Percentiles rank a stretch among this genome's conserved stretches.
Evolutionary conservation across 2,797 vertebrate species (phyloP).

Genomic region (Limnodromus scolopaceus): DNA sequence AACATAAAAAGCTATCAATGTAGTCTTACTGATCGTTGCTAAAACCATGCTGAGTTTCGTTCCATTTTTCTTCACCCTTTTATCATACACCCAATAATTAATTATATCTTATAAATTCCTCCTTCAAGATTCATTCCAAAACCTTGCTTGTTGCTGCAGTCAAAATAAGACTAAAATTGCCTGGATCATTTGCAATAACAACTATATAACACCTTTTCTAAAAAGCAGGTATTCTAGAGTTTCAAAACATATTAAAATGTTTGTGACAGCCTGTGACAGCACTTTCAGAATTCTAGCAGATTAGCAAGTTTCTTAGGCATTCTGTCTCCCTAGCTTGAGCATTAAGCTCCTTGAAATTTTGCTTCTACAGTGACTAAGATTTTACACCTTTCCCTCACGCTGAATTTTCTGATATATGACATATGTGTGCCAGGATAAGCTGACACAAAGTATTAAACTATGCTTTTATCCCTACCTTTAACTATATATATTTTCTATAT

Average conservation of each 20-base stretch:
- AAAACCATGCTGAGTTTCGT: neutral
- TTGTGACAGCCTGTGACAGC: neutral
- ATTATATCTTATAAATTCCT: neutral
- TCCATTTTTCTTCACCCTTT: neutral
- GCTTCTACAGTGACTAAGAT: neutral
- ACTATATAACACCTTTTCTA: neutral
- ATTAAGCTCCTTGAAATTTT: constrained; percentile 13
- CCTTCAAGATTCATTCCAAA: neutral
- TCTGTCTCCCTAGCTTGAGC: neutral
- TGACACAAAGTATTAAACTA: neutral
- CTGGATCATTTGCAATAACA: neutral
- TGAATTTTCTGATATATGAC: neutral
- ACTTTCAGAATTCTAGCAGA: neutral
- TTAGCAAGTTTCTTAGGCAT: neutral
- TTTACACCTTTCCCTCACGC: constrained; percentile 23
- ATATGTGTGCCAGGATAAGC: neutral
- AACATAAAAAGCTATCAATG: neutral
- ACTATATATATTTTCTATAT: neutral
- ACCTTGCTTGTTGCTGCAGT: neutral
- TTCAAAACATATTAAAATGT: neutral
- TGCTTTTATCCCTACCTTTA: neutral
- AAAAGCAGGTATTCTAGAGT: neutral
- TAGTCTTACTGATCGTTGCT: neutral
- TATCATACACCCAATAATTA: neutral
- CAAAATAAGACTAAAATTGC: neutral